Conservation (phyloP, 2,797 vertebrate species). For the Sebastes nivosus region DNA sequence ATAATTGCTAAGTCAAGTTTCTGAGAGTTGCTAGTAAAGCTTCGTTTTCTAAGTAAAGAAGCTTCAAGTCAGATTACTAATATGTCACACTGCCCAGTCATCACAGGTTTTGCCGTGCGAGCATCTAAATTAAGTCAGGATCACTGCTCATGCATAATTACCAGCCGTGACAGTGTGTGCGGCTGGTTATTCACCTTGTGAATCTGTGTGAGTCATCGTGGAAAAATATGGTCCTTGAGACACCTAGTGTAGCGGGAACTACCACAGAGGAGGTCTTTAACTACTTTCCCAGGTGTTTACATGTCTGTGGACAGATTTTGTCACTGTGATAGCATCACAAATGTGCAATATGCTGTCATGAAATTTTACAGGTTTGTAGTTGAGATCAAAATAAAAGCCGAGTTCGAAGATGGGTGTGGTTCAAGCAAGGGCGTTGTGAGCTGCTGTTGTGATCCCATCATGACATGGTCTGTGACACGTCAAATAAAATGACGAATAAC, state of each 20-base stretch:
- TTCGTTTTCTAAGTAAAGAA: neutral
- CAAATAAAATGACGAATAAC: neutral
- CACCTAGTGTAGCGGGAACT: too few species aligned
- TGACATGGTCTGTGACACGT: neutral
- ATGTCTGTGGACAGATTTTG: too few species aligned
- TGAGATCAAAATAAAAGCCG: too few species aligned
- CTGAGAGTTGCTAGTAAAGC: neutral
- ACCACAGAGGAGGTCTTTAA: too few species aligned
- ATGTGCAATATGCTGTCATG: too few species aligned
- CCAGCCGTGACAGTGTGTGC: neutral
- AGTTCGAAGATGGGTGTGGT: too few species aligned
- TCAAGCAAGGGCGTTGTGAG: too few species aligned
- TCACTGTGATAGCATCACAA: too few species aligned
- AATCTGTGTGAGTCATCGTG: neutral
- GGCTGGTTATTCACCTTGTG: neutral
- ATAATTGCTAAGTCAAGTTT: neutral
- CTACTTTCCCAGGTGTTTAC: too few species aligned
- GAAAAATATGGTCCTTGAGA: neutral
- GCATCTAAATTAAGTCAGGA: neutral
- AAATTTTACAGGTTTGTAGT: too few species aligned
- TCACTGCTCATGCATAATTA: neutral
- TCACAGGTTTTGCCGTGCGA: too few species aligned
- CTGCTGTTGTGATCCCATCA: neutral
- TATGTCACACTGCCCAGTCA: too few species aligned
- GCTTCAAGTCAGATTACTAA: neutral